A percentile compares a stretch with the other conserved stretches of the same genome.
phyloP scores from a whole-genome alignment of 2,888 invertebrate species.

The Drosophila diplacantha region DNA sequence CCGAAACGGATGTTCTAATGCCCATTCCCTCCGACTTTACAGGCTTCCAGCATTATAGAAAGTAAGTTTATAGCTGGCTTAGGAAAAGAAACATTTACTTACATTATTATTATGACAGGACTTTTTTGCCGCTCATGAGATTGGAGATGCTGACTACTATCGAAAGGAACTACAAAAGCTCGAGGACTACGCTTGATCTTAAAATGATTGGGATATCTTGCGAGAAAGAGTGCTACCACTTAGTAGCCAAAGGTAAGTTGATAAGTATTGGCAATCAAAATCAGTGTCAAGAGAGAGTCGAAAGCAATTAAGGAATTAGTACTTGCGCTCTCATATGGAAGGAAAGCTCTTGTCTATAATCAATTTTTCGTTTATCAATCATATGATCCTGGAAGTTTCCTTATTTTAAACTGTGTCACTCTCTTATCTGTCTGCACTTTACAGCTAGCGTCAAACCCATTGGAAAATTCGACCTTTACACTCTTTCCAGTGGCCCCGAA shows the following conservation, averaged over 20 bases:
- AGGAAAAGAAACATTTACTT: too few relatives aligned
- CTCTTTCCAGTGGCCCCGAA: conserved; percentile 35
- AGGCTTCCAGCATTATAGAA: conserved; percentile 81
- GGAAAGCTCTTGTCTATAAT: background rate
- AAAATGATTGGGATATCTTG: conserved; percentile 43
- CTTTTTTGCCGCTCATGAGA: conserved; percentile 74
- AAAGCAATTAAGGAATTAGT: too few relatives aligned
- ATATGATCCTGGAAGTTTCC: background rate
- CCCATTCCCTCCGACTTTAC: conserved; percentile 80
- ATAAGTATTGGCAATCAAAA: background rate
- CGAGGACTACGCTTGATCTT: conserved; percentile 45
- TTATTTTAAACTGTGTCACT: background rate
- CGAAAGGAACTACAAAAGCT: conserved; percentile 59
- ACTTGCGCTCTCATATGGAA: too few relatives aligned
- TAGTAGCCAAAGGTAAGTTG: conserved; percentile 64
- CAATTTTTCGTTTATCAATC: background rate
- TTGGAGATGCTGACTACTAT: conserved; percentile 70
- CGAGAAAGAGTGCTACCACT: conserved; percentile 49
- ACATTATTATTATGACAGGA: conserved; percentile 45
- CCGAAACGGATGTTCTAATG: conserved; percentile 78
- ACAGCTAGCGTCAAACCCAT: conserved; percentile 9
- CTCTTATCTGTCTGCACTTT: conserved; percentile 16
- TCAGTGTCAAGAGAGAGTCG: background rate
- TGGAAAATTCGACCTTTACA: conserved; percentile 57
- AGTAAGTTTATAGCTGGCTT: conserved; percentile 72